Percentiles rank a stretch among this genome's conserved stretches.
Evolutionary conservation across 2,888 invertebrate species (phyloP).

Genomic region (Rapana venosa): DNA sequence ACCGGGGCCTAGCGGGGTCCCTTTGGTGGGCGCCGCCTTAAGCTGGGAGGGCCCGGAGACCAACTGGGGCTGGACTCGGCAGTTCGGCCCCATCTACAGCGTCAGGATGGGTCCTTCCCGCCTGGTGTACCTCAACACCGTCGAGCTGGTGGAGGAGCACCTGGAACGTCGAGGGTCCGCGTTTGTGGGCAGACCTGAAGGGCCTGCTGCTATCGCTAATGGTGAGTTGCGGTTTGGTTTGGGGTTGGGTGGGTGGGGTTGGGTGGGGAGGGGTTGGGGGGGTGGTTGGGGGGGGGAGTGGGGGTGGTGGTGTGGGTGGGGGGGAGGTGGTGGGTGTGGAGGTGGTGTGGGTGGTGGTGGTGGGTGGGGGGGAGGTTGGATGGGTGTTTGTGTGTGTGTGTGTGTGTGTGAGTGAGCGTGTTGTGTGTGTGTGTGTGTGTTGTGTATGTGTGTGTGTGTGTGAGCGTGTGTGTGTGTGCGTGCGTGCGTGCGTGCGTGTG

Average conservation of each 20-base stretch:
- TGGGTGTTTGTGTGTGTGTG: too few species aligned
- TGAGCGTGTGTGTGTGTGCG: not conserved
- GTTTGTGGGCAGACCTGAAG: constrained; percentile 49
- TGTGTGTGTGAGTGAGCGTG: too few species aligned
- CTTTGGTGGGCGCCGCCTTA: constrained; percentile 45
- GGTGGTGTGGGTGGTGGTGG: too few species aligned
- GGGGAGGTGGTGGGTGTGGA: too few species aligned
- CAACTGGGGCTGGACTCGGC: constrained; percentile 48
- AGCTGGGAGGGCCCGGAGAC: constrained; percentile 52
- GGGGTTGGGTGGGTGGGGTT: not conserved
- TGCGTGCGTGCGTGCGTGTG: not conserved
- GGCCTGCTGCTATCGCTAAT: constrained; percentile 51
- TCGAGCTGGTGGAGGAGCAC: constrained; percentile 49
- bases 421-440: not conserved
- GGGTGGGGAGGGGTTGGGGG: too few species aligned
- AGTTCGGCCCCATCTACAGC: constrained; percentile 50
- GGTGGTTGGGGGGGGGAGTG: too few species aligned
- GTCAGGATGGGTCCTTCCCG: constrained; percentile 48
- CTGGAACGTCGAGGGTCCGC: constrained; percentile 47
- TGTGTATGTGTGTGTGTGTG: not conserved
- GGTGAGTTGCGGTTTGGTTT: constrained; percentile 38
- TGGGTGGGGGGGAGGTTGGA: too few species aligned
- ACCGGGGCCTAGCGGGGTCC: constrained; percentile 47
- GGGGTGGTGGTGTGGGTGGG: too few species aligned
- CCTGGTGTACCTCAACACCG: constrained; percentile 51